These are phyloP conservation scores for Arctia plantaginis DNA, from an alignment of 2,888 invertebrate genomes.

Conservation along the genomic window DNA sequence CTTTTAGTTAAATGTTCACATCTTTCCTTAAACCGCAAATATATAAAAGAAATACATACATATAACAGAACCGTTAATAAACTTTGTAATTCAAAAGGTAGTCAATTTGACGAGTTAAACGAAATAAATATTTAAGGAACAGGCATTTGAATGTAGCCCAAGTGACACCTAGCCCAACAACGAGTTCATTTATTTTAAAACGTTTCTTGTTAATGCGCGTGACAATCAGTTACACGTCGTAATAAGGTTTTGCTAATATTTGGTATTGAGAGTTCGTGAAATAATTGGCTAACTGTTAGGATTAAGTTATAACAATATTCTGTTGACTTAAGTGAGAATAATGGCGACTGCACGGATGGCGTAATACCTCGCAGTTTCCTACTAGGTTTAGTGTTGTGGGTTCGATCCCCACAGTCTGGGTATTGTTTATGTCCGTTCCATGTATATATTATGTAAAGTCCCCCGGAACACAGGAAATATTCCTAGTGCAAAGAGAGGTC, in stretches of 20 bases:
- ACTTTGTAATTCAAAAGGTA: neutral
- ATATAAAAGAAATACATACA: neutral
- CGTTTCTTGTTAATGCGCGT: neutral
- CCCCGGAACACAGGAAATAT: no score
- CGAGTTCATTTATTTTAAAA: neutral
- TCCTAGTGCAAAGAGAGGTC: no score
- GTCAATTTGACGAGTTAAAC: constrained; percentile 1
- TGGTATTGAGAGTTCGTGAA: neutral
- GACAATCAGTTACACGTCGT: neutral
- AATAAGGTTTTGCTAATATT: neutral
- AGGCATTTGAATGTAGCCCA: neutral
- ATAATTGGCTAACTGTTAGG: neutral
- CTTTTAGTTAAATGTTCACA: no score
- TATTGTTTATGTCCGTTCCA: no score
- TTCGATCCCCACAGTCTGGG: no score
- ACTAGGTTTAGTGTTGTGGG: no score
- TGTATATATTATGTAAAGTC: no score
- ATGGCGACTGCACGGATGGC: no score
- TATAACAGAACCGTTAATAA: neutral
- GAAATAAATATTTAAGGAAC: neutral
- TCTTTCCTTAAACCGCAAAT: neutral
- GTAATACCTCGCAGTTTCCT: no score
- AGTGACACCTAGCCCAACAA: constrained; percentile 4
- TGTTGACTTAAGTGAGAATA: neutral
- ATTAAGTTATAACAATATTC: neutral